Conservation (phyloP, 2,797 vertebrate genomes). For the Clarias fuscus region DNA sequence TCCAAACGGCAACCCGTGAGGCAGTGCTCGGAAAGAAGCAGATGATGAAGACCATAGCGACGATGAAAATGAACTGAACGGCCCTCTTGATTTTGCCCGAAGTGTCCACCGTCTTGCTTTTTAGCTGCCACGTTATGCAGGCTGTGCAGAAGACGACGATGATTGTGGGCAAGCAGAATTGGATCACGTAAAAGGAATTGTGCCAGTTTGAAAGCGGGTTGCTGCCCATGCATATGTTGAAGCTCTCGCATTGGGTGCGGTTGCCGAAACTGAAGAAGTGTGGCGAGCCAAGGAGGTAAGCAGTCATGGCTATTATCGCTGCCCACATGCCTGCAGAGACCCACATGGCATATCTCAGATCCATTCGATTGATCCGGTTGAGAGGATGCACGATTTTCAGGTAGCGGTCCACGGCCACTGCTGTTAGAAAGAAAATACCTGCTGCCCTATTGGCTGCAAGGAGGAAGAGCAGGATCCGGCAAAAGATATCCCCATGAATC, state of each 20-base stretch:
- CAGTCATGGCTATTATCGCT: constrained; percentile 70
- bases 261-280: constrained; percentile 68
- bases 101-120: constrained; percentile 70
- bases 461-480: constrained; percentile 76
- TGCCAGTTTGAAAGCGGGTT: constrained; percentile 72
- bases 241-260: constrained; percentile 77
- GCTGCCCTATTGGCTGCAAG: constrained; percentile 74
- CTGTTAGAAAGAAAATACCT: constrained; percentile 78
- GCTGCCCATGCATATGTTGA: constrained; percentile 76
- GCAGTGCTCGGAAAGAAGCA: constrained; percentile 80
- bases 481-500: constrained; percentile 73
- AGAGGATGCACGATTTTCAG: constrained; percentile 75
- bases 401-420: constrained; percentile 78
- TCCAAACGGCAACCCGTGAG: constrained; percentile 72
- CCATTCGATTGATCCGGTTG: constrained; percentile 70
- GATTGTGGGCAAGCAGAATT: constrained; percentile 70
- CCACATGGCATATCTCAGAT: constrained; percentile 65
- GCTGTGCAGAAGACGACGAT: constrained; percentile 76
- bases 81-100: constrained; percentile 76
- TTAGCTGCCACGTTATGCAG: constrained; percentile 74
- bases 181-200: constrained; percentile 74
- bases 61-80: constrained; percentile 72
- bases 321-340: constrained; percentile 75
- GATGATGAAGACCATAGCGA: constrained; percentile 74
- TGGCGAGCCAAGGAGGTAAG: constrained; percentile 63